Conservation (phyloP, 1,140 invertebrate species). For the Periplaneta americana region DNA sequence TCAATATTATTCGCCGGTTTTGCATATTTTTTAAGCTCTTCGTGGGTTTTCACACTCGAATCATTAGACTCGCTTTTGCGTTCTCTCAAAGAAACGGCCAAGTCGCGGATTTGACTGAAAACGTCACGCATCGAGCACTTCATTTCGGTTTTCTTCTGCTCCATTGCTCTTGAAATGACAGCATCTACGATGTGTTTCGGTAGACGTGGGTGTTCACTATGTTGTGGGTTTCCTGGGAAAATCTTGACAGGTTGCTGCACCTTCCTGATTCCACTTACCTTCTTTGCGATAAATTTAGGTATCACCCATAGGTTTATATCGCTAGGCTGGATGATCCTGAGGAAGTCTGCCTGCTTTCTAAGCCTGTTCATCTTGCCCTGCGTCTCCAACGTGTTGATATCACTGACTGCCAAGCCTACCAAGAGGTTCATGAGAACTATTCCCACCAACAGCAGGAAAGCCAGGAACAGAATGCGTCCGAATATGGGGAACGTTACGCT, state of each 20-base stretch:
- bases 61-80: too few species aligned
- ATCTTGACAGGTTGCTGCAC: neutral
- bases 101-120: neutral
- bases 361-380: constrained; percentile 35
- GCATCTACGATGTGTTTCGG: neutral
- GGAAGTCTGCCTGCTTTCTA: constrained; percentile 9
- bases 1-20: too few species aligned
- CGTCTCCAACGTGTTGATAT: constrained; percentile 51
- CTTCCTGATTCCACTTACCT: neutral
- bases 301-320: neutral
- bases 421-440: constrained; percentile 58
- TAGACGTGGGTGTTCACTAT: neutral
- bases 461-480: constrained; percentile 46
- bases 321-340: neutral
- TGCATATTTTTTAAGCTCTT: too few species aligned
- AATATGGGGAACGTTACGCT: constrained; percentile 24
- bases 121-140: neutral
- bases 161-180: neutral
- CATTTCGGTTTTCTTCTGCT: neutral
- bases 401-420: constrained; percentile 56
- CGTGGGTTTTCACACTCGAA: too few species aligned
- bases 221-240: neutral
- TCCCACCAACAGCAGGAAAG: constrained; percentile 53
- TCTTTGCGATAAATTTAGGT: neutral
- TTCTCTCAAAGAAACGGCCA: neutral